Base-by-base conservation (phyloP, 1,140 invertebrate genomes). In the Hydropsyche tenuis region DNA sequence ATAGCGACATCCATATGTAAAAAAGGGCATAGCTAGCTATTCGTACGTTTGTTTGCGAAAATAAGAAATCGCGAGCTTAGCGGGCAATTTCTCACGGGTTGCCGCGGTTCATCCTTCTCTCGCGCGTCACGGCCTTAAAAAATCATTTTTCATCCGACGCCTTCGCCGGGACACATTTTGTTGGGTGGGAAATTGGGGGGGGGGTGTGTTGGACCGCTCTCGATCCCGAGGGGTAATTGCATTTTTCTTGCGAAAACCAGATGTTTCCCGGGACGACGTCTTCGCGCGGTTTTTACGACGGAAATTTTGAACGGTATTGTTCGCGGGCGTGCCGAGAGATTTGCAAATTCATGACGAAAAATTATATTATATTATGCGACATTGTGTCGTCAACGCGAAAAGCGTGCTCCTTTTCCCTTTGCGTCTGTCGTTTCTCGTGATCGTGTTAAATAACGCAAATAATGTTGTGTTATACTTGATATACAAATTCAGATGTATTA, bases 1-100 rank as follows among this genome's bases (percentile, higher is more conserved):
- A n/a, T n/a, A n/a, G n/a, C n/a, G n/a, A n/a, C 9, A 37, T 37
- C 3, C 30, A 3, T 37, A 9, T 37, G 3, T 37, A 37, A 9
- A 6, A 48, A 48, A 48, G 3, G 45, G 16, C 2, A n/a, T 48
- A 14, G 4, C 2, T 48, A n/a, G 37, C 37, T 48, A 48, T 48
- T 48, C 14, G 16, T 4, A 7, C 45, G 45, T 48, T n/a, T n/a
- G 20, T 60, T 60, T 25, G 56, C 56, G 18, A 60, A 23, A 60
- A 27, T 60, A 60, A 60, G 56, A 60, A 60, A 60, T 65, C 27
- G 30, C 63, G 14, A 43, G 37, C 37, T 43, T 42, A 65, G 63
- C 63, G 30, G 27, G 30, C 30, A 30, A 69, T 69, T 69, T 69
- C 62, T 72, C 48, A 42, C 69, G 22, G 37, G 16, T 71, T 37